Evolutionary conservation across 2,113 vertebrate genomes (phyloP), one percentile per base, ranked within the genome.

Genomic region (Rhinoderma darwinii): DNA sequence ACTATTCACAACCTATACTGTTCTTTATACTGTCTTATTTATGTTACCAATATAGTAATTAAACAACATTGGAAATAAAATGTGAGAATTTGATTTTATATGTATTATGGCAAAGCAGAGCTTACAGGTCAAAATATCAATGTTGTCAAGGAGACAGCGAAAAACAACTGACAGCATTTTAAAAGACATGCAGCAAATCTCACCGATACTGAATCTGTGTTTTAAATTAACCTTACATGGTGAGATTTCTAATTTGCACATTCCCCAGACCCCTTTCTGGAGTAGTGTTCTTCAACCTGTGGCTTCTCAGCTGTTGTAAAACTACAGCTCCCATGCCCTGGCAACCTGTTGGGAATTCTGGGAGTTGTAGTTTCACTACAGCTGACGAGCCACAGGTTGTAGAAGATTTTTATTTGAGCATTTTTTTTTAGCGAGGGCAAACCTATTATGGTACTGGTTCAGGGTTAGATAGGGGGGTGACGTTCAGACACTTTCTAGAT

Each of bases 81-180:
- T n/a, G n/a, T n/a, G n/a, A 68, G 18, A 35, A 72, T 41, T 5
- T 41, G 15, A 39, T 39, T 72, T 22, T 18, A 1, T 37, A 39
- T 72, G 35, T 72, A 39, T 41, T 39, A 41, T 70, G 66, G 66
- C 32, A 70, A 35, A 72, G 68, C 37, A 41, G 32, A 41, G 22
- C 68, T 35, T 37, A 41, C 4, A 22, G 68, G 35, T 72, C 68
- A 72, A 22, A 41, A 22, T 72, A 41, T 22, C 68, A 72, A 25
- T 72, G 35, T 72, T 72, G 20, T 37, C 68, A 72, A 72, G 68
- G 68, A 72, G 41, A 72, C 68, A 72, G 68, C 25, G 20, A 39
- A 20, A 72, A 72, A 72, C 68, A 72, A 72, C 6, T 25, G 2
- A 17, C 32, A 72, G 25, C 39, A 37, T 72, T 39, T 41, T 39